Conservation (phyloP, 2,113 vertebrate species). For the Isichthys henryi region DNA sequence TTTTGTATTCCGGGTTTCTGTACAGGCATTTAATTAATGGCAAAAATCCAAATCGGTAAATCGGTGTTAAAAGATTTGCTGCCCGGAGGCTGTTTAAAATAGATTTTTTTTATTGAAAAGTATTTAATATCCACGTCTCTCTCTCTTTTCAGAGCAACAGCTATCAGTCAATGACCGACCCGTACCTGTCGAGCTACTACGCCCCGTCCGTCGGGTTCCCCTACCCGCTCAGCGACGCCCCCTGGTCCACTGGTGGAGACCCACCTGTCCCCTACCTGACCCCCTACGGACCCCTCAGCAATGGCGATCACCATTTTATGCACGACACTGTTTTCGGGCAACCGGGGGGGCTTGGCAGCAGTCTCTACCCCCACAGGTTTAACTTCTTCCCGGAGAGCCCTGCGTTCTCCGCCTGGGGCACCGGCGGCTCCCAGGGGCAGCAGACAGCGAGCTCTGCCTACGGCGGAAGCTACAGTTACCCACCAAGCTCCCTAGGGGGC, state of each 20-base stretch:
- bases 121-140: conserved; percentile 29
- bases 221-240: conserved; percentile 88
- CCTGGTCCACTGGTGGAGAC: conserved; percentile 92
- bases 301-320: conserved; percentile 91
- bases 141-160: conserved; percentile 76
- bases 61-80: neutral
- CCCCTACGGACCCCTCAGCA: conserved; percentile 87
- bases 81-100: neutral
- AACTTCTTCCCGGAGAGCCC: conserved; percentile 94
- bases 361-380: conserved; percentile 87
- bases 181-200: conserved; percentile 90
- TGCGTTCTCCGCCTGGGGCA: conserved; percentile 90
- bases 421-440: conserved; percentile 85
- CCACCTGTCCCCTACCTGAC: conserved; percentile 91
- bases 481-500: conserved; percentile 84
- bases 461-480: conserved; percentile 87
- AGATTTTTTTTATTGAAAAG: neutral
- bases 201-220: conserved; percentile 92
- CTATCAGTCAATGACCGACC: conserved; percentile 93
- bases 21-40: neutral
- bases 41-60: neutral
- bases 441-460: conserved; percentile 89
- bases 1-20: neutral
- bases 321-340: conserved; percentile 91
- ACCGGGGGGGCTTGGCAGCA: conserved; percentile 84